Conservation (phyloP, 2,797 vertebrate genomes). For the Adrianichthys oophorus region DNA sequence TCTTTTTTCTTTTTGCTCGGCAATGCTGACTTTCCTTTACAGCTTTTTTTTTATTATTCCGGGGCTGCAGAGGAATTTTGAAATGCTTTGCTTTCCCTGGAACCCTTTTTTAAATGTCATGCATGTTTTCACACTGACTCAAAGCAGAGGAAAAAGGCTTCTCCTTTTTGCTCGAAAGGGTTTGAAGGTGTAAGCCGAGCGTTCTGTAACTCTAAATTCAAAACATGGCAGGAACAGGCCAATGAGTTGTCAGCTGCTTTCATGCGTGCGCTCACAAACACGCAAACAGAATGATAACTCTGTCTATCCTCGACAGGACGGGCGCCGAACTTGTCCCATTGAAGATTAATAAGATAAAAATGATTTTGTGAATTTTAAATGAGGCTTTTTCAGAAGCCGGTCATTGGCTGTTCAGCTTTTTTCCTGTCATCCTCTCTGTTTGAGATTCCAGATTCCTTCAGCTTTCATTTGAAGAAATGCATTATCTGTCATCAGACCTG, state of each 20-base stretch:
- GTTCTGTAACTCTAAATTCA: constrained; percentile 4
- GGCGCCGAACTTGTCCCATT: constrained; percentile 11
- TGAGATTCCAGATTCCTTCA: constrained; percentile 25
- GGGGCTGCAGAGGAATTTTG: background rate
- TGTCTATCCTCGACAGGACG: background rate
- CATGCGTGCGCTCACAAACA: constrained; percentile 2
- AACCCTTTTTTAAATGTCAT: background rate
- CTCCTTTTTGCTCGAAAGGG: background rate
- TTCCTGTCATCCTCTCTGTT: constrained; percentile 22
- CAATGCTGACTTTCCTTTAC: background rate
- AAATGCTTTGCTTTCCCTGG: background rate
- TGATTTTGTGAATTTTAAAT: constrained; percentile 40
- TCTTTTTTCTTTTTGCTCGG: background rate
- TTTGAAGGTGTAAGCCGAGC: constrained; percentile 9
- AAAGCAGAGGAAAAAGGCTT: too few relatives aligned
- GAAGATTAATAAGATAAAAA: constrained; percentile 20
- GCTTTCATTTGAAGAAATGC: constrained; percentile 31
- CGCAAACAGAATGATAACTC: constrained; percentile 8
- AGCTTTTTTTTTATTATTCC: background rate
- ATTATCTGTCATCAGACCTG: constrained; percentile 36
- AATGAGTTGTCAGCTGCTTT: constrained; percentile 22
- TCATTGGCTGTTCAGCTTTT: constrained; percentile 18
- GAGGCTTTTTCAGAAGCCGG: constrained; percentile 25
- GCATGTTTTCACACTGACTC: too few relatives aligned
- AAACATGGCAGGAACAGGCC: constrained; percentile 2